Evolutionary conservation across 2,113 vertebrate species (phyloP), one percentile per base, ranked within the genome.

Genomic region (Eptesicus fuscus): DNA sequence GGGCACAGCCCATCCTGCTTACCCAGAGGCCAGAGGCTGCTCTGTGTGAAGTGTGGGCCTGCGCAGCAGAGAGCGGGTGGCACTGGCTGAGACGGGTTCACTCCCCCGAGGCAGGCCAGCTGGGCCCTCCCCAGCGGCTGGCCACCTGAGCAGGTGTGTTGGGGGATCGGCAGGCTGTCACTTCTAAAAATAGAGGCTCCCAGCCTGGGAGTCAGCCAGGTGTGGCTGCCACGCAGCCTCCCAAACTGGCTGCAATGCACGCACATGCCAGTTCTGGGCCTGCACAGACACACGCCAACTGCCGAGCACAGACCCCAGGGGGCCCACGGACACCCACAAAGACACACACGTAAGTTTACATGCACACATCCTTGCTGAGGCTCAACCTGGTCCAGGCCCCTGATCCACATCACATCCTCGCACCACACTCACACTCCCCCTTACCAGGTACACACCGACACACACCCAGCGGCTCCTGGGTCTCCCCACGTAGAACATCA

Each of bases 181-280:
- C 59, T 93, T 67, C 93, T 91, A 80, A 96, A 95, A 90, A 92
- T 87, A 93, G 56, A 91, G 80, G 30, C 35, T 67, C 0, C 1
- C 11, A 47, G 71, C 76, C 94, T 85, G 51, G 47, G 91, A 93
- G 76, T 77, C 94, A 82, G 88, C 77, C 85, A 85, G 84, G 61
- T 88, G 88, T 74, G 79, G 51, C 86, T 63, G 86, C 74, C 82
- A 77, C 65, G 3, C 0, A 25, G 47, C 49, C 59, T 83, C 83
- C 78, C 73, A 44, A 35, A 42, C 73, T 35, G 79, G 84, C 85
- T 78, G 69, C 63, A 7, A 35, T 0, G 42, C 35, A 59, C 4
- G n/a, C 3, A 4, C 35, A 18, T 7, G 0, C 37, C 25, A 6
- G 37, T 8, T 65, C 69, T n/a, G 47, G 69, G 59, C 71, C 51